Evolutionary conservation across 2,113 vertebrate genomes (phyloP).

Genomic region (Dermatemys mawii): DNA sequence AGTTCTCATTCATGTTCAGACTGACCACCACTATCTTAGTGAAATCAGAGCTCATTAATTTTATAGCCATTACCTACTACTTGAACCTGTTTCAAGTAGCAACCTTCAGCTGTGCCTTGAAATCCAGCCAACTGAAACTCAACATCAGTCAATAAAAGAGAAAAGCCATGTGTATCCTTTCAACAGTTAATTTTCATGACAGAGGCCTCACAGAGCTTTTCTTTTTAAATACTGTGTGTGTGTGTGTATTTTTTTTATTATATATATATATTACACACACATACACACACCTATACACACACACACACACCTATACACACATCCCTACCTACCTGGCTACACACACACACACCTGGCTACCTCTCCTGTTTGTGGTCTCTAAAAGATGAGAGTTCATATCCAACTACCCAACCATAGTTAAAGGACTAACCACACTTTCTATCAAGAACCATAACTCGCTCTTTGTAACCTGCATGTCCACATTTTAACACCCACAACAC

Average conservation of each 20-base stretch:
- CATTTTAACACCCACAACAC: background rate
- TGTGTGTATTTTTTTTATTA: too few relatives aligned
- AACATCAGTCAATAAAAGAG: background rate
- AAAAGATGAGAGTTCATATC: background rate
- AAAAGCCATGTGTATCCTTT: background rate
- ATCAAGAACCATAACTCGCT: accelerated
- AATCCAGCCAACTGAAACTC: background rate
- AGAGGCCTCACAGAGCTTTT: accelerated
- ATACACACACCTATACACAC: too few relatives aligned
- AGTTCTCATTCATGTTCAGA: background rate
- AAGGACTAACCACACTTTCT: background rate
- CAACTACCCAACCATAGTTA: background rate
- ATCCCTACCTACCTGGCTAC: too few relatives aligned
- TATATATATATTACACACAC: too few relatives aligned
- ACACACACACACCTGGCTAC: accelerated
- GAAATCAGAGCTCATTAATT: accelerated
- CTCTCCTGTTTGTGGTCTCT: background rate
- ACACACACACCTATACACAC: too few relatives aligned
- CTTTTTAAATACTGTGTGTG: background rate
- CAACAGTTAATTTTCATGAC: background rate
- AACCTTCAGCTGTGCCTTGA: background rate
- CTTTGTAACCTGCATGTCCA: background rate
- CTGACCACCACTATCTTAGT: background rate
- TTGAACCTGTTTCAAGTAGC: background rate
- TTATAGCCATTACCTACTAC: background rate